A percentile compares a stretch with the other conserved stretches of the same genome.
phyloP scores from a whole-genome alignment of 2,113 vertebrate genomes.

The Dinomys branickii region DNA sequence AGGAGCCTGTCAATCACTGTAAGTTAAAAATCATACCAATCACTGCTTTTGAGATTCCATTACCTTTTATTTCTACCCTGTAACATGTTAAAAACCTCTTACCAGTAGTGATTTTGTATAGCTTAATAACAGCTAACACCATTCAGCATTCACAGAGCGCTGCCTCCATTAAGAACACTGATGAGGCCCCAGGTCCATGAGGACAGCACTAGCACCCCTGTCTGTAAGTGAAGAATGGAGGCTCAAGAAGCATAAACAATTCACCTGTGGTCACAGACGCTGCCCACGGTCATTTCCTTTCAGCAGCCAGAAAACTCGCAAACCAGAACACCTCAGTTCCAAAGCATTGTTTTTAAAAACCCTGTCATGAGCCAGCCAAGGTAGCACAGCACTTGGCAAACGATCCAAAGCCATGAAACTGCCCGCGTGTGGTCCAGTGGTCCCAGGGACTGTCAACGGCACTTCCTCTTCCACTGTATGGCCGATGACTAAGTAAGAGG shows the following conservation, averaged over 20 bases:
- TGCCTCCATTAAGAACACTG: too few relatives aligned
- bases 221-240: neutral
- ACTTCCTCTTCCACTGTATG: neutral
- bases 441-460: neutral
- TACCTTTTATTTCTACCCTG: neutral
- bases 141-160: neutral
- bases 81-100: neutral
- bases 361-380: neutral
- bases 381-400: neutral
- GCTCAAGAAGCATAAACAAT: neutral
- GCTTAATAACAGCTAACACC: neutral
- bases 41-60: neutral
- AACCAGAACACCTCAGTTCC: neutral
- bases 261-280: neutral
- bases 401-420: neutral
- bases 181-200: neutral
- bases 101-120: neutral
- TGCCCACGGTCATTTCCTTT: constrained; percentile 5
- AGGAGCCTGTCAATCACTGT: neutral
- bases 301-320: constrained; percentile 16
- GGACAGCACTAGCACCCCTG: neutral
- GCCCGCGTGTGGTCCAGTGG: neutral
- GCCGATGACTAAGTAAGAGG: neutral
- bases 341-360: constrained; percentile 5
- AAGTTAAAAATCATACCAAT: neutral